Evolutionary conservation across 1,140 invertebrate species (phyloP), one percentile per base, ranked within the genome.

Genomic region (Trypoxylus dichotomus): DNA sequence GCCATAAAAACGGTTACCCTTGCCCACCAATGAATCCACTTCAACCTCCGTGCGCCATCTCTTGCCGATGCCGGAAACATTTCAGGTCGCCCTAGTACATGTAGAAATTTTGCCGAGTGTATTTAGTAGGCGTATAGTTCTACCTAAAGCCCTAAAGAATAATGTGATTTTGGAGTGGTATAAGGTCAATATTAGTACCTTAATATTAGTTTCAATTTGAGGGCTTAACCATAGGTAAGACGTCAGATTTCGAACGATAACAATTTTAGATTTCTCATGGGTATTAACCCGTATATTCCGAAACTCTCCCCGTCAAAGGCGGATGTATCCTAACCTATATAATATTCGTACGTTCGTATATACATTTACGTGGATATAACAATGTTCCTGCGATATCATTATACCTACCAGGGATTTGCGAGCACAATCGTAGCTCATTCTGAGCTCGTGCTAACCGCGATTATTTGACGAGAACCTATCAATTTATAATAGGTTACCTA

Each of bases 381-480:
- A n/a, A n/a, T 54, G 47, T 54, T 19, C 47, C 2, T 19, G 19
- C 6, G 6, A 19, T n/a, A 54, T 54, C 47, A 54, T 54, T 54
- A 15, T 54, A 54, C 47, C 19, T 54, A 15, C 19, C 19, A 15
- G 13, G 47, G 47, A 54, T 54, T 54, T 37, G 32, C 47, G 5
- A 54, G 15, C 19, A 54, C 15, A 54, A 54, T 54, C 6, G 47
- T 54, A 54, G 47, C 7, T 54, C 47, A 68, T 68, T 24, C 60
- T 13, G 11, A 24, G 19, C 24, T 25, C 19, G 21, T 6, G 11
- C 60, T 27, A 68, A 29, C 60, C 60, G 60, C 60, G 27, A 68
- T 68, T 68, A 68, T 68, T 68, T 68, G 60, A 68, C 60, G 60
- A 68, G 60, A 15, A 68, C 24, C 60, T 68, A 68, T 68, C 60